Base-by-base conservation (phyloP, 2,888 invertebrate species). In the Eristalis tenax region DNA sequence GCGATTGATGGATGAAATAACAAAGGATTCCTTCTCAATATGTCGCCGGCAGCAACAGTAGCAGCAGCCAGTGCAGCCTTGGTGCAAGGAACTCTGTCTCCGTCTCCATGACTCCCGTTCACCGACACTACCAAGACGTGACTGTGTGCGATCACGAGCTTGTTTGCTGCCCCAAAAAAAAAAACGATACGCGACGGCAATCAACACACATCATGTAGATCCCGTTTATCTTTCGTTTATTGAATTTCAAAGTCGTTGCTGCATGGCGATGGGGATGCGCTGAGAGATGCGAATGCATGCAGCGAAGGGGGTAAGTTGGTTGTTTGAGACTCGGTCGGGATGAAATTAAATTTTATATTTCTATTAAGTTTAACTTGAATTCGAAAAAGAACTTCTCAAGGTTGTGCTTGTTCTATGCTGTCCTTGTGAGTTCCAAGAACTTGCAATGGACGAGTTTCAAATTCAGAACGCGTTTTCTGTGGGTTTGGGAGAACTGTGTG, bases 141-240 rank as follows among this genome's bases (percentile, higher is more conserved):
- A 22, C 61, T 28, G 23, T 68, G 22, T 57, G 78, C 50, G 50
- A 82, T 76, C 82, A 66, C 26, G 70, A 75, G 65, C 64, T 75
- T 65, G 65, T 83, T 70, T 65, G 65, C 77, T 23, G 26, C 56
- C 68, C 6, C 13, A 26, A 28, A 22, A 61, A 32, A 18, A 69
- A 26, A 23, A 23, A 64, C 13, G 18, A 66, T 32, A 32, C 32
- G 32, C 32, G 18, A 28, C 38, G 57, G 23, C 64, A 50, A 59
- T 50, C 57, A 74, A 38, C 50, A 64, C 61, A 69, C 75, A 63
- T 76, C 81, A 85, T 81, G 85, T 85, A 77, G 81, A 84, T 84
- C 71, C 76, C 73, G 82, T 77, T 82, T 85, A 85, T 85, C 57
- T 77, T 82, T 71, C 82, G 74, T 86, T 82, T 82, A 82, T 86